Percentiles rank a stretch among this genome's conserved stretches.
Evolutionary conservation across 1,140 invertebrate species (phyloP).

Genomic region (Meteorus sp.): DNA sequence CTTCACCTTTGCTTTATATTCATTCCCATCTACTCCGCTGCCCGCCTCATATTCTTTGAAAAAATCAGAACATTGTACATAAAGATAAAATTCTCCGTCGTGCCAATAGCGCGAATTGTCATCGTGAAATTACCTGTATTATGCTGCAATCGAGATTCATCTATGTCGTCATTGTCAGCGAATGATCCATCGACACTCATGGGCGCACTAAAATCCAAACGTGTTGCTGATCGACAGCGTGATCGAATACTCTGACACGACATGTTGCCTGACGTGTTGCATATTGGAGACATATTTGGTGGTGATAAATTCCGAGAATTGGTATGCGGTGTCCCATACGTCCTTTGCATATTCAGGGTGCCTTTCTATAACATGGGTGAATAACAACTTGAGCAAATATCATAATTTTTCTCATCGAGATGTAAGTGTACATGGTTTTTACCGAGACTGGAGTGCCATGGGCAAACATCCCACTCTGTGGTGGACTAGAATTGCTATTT

Average conservation of each 20-base stretch:
- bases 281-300: constrained; percentile 49
- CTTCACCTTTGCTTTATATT: constrained; percentile 5
- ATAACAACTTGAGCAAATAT: not conserved
- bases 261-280: constrained; percentile 33
- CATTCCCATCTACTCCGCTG: not conserved
- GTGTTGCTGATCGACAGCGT: constrained; percentile 35
- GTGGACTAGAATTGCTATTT: constrained; percentile 41
- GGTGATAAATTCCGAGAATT: constrained; percentile 37
- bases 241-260: constrained; percentile 41
- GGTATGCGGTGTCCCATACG: constrained; percentile 36
- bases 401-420: not conserved
- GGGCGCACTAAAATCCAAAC: constrained; percentile 44
- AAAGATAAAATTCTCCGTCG: no score
- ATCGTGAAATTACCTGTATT: no score
- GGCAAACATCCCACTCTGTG: constrained; percentile 48
- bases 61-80: no score
- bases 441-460: constrained; percentile 45
- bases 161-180: constrained; percentile 29
- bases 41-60: constrained; percentile 1
- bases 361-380: constrained; percentile 15
- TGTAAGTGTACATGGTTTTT: constrained; percentile 14
- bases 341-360: constrained; percentile 21
- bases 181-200: constrained; percentile 43
- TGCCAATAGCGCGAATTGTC: no score
- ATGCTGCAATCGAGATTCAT: no score